These are phyloP conservation scores for Theropithecus gelada DNA, from an alignment of 2,113 vertebrate genomes.

Conservation along the genomic window DNA sequence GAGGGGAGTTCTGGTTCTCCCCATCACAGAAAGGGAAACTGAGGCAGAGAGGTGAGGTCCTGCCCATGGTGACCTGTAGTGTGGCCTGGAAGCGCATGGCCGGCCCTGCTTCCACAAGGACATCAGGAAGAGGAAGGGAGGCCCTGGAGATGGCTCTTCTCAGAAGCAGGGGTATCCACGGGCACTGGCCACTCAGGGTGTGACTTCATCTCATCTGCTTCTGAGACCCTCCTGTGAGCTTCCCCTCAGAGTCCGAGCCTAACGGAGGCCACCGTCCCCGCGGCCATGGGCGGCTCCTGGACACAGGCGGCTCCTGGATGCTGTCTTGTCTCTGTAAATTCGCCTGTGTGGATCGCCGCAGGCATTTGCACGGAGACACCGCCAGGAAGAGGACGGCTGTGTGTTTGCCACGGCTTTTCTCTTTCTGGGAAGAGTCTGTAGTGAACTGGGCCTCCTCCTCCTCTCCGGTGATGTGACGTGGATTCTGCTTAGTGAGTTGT, in stretches of 20 bases:
- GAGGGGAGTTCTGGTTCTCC: not conserved
- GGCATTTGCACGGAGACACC: not conserved
- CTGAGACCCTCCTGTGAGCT: not conserved
- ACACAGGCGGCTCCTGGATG: not conserved
- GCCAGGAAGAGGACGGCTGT: not conserved
- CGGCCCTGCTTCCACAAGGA: too few relatives aligned
- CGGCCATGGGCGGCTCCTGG: not conserved
- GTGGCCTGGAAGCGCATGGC: too few relatives aligned
- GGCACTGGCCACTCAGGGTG: not conserved
- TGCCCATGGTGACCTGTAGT: not conserved
- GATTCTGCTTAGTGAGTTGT: not conserved
- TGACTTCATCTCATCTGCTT: not conserved
- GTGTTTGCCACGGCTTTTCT: not conserved
- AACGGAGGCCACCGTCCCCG: accelerated
- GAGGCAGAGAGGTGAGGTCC: not conserved
- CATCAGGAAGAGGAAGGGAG: too few relatives aligned
- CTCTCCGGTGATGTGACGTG: not conserved
- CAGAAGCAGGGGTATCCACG: too few relatives aligned
- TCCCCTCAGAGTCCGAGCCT: not conserved
- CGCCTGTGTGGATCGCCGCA: not conserved
- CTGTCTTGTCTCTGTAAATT: not conserved
- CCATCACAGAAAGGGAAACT: not conserved
- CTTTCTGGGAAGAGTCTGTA: not conserved
- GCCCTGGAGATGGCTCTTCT: too few relatives aligned
- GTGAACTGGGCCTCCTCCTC: not conserved